These are phyloP conservation scores for Chloroceryle aenea DNA, from an alignment of 2,113 vertebrate species.

Conservation along the genomic window DNA sequence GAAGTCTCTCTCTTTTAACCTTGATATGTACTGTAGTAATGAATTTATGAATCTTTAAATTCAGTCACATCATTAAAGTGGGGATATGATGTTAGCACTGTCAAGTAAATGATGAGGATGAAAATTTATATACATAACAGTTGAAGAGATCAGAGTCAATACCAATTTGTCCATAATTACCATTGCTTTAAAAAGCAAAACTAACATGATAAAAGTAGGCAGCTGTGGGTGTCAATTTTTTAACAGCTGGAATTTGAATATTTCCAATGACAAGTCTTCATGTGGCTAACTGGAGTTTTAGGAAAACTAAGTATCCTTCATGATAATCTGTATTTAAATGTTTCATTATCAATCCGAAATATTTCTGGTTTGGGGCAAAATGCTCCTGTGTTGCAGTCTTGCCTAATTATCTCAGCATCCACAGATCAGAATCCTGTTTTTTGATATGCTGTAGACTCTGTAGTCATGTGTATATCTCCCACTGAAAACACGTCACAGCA, in stretches of 20 bases:
- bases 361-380: neutral
- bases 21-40: conserved; percentile 49
- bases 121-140: conserved; percentile 19
- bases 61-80: conserved; percentile 9
- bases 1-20: conserved; percentile 56
- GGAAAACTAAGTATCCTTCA: neutral
- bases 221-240: neutral
- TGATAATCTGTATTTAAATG: neutral
- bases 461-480: neutral
- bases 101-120: conserved; percentile 33
- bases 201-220: neutral
- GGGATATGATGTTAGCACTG: neutral
- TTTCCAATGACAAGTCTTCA: neutral
- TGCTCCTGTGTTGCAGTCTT: neutral
- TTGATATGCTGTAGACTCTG: neutral
- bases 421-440: neutral
- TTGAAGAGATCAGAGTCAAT: conserved; percentile 28
- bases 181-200: conserved; percentile 16
- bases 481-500: conserved; percentile 26
- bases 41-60: conserved; percentile 63
- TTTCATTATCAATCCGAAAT: neutral
- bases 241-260: neutral
- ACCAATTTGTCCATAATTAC: conserved; percentile 28
- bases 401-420: neutral
- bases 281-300: neutral